Evolutionary conservation across 2,113 vertebrate genomes (phyloP).

Genomic region (Phodopus roborovskii): DNA sequence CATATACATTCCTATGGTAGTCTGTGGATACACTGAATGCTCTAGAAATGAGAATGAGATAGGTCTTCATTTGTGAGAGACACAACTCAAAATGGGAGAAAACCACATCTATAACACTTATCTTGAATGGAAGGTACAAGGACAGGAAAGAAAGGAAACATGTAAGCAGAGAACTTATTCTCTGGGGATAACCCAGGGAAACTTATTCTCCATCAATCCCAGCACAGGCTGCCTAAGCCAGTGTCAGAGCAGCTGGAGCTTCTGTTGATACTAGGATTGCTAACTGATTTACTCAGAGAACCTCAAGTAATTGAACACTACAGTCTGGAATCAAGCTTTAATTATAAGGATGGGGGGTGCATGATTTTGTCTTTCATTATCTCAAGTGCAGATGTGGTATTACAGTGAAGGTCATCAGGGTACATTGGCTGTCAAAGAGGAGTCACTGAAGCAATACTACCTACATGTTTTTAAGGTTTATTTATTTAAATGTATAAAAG

Average conservation of each 20-base stretch:
- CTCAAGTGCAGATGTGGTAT: neutral
- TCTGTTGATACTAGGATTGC: neutral
- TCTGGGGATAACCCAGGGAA: neutral
- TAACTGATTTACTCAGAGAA: neutral
- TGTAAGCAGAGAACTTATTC: neutral
- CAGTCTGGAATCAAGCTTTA: neutral
- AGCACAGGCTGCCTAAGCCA: neutral
- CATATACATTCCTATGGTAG: neutral
- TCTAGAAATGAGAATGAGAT: slow-evolving; percentile 17
- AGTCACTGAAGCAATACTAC: neutral
- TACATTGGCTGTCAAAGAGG: neutral
- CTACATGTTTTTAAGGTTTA: neutral
- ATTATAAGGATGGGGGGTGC: neutral
- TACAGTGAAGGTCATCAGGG: neutral
- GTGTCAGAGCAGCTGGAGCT: neutral
- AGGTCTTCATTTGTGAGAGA: neutral
- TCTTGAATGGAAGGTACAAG: neutral
- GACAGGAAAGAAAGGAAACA: neutral
- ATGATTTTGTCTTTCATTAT: slow-evolving; percentile 18
- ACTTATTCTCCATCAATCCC: neutral
- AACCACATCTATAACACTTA: neutral
- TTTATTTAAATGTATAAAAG: neutral
- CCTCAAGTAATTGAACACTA: neutral
- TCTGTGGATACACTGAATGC: neutral
- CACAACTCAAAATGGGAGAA: neutral